A percentile compares a stretch with the other conserved stretches of the same genome.
Evolutionary conservation across 2,113 vertebrate species (phyloP).

Genomic region (Cyphomyrus discorhynchus): DNA sequence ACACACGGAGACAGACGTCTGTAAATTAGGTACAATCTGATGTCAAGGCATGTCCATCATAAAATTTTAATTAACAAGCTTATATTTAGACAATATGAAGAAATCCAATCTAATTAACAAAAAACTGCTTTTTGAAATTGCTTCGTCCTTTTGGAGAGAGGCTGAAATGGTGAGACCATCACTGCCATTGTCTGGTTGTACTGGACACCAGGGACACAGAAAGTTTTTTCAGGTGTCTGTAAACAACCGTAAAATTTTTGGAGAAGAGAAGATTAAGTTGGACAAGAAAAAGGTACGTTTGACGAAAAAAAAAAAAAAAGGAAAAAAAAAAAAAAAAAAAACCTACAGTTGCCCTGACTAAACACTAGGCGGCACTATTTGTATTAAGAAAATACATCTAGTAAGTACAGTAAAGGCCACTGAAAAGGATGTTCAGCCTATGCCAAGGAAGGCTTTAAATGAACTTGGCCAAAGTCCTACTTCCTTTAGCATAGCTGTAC

Average conservation of each 20-base stretch:
- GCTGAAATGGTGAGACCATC: not conserved
- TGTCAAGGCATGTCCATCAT: not conserved
- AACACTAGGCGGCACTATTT: not conserved
- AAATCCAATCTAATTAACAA: not conserved
- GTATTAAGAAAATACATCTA: not conserved
- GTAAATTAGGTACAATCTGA: not conserved
- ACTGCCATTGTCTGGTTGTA: not conserved
- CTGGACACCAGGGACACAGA: not conserved
- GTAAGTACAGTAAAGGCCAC: not conserved
- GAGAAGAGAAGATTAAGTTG: no score
- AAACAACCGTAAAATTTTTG: no score
- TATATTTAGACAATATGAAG: not conserved
- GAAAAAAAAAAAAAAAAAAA: not conserved
- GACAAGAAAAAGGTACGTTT: no score
- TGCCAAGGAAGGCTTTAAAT: not conserved
- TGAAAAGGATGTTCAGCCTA: not conserved
- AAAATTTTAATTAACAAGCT: not conserved
- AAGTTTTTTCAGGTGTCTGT: not conserved
- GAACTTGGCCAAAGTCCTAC: not conserved
- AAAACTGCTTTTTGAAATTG: not conserved
- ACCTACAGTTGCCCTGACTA: not conserved
- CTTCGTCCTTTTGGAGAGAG: not conserved
- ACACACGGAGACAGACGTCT: not conserved
- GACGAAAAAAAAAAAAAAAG: not conserved
- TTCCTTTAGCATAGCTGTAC: slow-evolving; percentile 3